These are phyloP conservation scores for Lutjanus erythropterus DNA, from an alignment of 2,113 vertebrate species.

Conservation along the genomic window DNA sequence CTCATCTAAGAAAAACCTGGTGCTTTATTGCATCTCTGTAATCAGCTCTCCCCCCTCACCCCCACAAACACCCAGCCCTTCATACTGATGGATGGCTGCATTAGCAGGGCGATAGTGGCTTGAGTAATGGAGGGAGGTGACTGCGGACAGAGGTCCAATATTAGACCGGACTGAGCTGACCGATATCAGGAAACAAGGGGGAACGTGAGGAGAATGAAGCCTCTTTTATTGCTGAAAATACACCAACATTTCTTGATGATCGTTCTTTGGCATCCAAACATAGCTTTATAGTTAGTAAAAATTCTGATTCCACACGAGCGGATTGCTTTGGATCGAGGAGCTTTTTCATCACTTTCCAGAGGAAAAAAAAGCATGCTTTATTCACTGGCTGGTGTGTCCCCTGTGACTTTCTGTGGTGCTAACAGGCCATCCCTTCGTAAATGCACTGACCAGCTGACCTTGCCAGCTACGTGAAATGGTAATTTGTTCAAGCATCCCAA, in stretches of 20 bases:
- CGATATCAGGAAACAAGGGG: conserved; percentile 1
- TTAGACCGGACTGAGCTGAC: neutral
- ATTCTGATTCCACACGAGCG: neutral
- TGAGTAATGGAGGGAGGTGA: conserved; percentile 10
- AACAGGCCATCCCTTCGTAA: neutral
- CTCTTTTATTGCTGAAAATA: neutral
- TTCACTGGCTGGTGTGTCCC: neutral
- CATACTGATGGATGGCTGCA: conserved; percentile 27
- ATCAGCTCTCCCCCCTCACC: neutral
- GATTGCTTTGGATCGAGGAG: neutral
- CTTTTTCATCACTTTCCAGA: neutral
- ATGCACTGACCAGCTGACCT: neutral
- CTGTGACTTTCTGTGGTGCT: neutral
- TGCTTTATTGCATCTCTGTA: neutral
- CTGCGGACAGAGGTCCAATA: conserved; percentile 8
- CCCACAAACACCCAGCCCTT: conserved; percentile 2
- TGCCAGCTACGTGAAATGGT: neutral
- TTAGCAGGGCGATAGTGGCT: conserved; percentile 8
- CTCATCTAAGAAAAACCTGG: neutral
- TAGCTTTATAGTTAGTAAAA: neutral
- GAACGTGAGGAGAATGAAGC: neutral
- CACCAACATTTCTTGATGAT: neutral
- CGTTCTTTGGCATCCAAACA: neutral
- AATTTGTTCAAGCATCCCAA: neutral
- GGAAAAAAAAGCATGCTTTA: neutral